Conservation (phyloP, 2,888 invertebrate genomes). For the Eustalomyia histrio region DNA sequence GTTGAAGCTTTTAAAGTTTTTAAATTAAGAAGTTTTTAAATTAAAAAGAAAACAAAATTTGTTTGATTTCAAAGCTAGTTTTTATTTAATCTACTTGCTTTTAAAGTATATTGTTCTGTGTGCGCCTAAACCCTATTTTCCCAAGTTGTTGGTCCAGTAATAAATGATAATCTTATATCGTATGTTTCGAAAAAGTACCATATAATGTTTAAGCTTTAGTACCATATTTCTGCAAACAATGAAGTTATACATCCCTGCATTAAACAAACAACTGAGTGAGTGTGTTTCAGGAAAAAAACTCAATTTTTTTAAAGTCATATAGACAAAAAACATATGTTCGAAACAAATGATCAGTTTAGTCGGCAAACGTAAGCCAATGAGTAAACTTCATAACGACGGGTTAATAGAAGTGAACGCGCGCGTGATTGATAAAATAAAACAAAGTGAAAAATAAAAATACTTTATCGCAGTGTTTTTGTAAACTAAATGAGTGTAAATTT, state of each 20-base stretch:
- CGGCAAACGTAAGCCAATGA: conserved; percentile 72
- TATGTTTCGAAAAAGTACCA: not conserved
- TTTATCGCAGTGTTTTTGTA: not conserved
- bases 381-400: conserved; percentile 65
- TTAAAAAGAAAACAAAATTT: too few species aligned
- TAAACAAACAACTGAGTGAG: not conserved
- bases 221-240: not conserved
- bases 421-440: conserved; percentile 30
- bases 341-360: conserved; percentile 67
- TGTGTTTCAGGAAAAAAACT: not conserved
- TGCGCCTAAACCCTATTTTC: too few species aligned
- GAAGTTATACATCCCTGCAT: not conserved
- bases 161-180: too few species aligned
- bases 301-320: not conserved
- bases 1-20: too few species aligned
- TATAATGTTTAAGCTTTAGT: not conserved
- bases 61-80: too few species aligned
- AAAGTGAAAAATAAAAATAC: conserved; percentile 1
- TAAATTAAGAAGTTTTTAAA: too few species aligned
- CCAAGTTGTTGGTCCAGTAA: too few species aligned
- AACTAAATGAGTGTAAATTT: not conserved
- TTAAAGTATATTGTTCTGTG: too few species aligned
- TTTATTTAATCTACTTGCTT: too few species aligned
- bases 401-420: not conserved
- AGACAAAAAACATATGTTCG: conserved; percentile 55